phyloP scores from a whole-genome alignment of 2,797 vertebrate species.

The Sebastolobus altivelis region DNA sequence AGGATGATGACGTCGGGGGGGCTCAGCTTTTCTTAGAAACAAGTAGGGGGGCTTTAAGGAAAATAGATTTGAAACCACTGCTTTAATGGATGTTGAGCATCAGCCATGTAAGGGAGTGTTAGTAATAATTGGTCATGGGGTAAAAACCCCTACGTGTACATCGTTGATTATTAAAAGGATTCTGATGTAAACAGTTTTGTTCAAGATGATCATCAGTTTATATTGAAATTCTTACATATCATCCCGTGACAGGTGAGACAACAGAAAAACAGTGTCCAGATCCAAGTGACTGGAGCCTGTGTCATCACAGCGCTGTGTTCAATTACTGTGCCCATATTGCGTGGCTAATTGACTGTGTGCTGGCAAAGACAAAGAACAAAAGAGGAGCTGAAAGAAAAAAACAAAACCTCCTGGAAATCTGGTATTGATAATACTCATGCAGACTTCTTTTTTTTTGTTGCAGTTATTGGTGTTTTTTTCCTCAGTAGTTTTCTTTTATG shows the following conservation, averaged over 20 bases:
- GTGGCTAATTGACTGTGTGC: conserved; percentile 64
- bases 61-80: neutral
- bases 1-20: rapidly evolving
- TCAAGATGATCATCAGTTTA: conserved; percentile 36
- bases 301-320: conserved; percentile 59
- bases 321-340: conserved; percentile 66
- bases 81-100: conserved; percentile 22
- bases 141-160: conserved; percentile 7
- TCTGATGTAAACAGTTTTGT: conserved; percentile 37
- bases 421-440: conserved; percentile 3
- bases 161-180: conserved; percentile 12
- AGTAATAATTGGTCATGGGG: neutral
- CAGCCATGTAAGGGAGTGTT: neutral
- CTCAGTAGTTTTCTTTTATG: conserved; percentile 5
- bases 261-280: conserved; percentile 59
- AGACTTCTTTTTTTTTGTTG: conserved; percentile 8
- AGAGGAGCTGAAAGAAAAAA: conserved; percentile 20
- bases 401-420: conserved; percentile 29
- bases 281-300: conserved; percentile 43
- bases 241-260: conserved; percentile 50
- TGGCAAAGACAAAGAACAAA: conserved; percentile 35
- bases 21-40: no score
- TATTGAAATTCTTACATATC: conserved; percentile 37
- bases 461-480: neutral
- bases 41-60: no score